Evolutionary conservation across 2,113 vertebrate genomes (phyloP).

Genomic region (Crocuta crocuta): DNA sequence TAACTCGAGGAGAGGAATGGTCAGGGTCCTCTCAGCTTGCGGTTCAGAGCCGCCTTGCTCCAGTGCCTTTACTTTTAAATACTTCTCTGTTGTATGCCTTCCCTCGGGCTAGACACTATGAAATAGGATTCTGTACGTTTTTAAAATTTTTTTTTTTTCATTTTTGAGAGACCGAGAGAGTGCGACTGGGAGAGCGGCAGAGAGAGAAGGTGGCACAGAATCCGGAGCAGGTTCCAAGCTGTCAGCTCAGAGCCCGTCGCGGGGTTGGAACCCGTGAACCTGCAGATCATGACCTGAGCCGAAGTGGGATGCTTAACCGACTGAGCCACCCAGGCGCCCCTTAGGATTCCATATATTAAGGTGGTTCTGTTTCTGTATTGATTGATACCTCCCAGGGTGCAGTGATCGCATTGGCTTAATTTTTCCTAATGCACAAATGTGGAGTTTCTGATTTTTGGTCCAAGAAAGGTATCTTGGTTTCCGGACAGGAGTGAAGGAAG

Average conservation of each 20-base stretch:
- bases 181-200: too few relatives aligned
- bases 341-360: too few relatives aligned
- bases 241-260: too few relatives aligned
- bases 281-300: too few relatives aligned
- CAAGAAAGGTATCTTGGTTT: not conserved
- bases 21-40: not conserved
- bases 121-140: not conserved
- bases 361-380: not conserved
- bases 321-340: too few relatives aligned
- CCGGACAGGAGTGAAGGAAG: not conserved
- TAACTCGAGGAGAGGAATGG: too few relatives aligned
- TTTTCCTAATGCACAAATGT: not conserved
- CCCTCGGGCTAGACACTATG: not conserved
- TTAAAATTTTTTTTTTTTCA: too few relatives aligned
- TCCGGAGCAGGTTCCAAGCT: too few relatives aligned
- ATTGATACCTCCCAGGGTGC: not conserved
- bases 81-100: not conserved
- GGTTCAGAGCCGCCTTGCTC: accelerated
- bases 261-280: too few relatives aligned
- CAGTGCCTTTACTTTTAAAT: not conserved
- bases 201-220: too few relatives aligned
- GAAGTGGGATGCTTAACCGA: too few relatives aligned
- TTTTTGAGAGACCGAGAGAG: too few relatives aligned
- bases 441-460: not conserved
- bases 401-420: not conserved